Percentiles rank a stretch among this genome's conserved stretches.
Conservation (phyloP, 2,113 vertebrate species). For the Meleagris gallopavo region DNA sequence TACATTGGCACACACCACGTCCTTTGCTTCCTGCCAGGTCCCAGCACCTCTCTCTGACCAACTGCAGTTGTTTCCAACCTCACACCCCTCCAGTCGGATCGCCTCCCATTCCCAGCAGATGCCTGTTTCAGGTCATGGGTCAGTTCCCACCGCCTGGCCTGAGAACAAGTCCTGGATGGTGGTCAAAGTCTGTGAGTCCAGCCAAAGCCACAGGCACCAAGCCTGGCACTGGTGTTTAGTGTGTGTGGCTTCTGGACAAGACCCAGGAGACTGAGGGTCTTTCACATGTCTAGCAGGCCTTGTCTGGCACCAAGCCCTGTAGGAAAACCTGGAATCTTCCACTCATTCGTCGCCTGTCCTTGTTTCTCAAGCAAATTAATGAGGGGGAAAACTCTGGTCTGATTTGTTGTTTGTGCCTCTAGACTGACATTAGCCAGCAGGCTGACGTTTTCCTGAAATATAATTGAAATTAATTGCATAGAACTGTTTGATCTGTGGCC, state of each 20-base stretch:
- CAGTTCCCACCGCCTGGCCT: background rate
- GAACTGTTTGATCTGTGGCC: slow-evolving; percentile 39
- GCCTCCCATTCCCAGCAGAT: background rate
- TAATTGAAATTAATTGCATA: slow-evolving; percentile 46
- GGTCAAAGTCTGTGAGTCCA: background rate
- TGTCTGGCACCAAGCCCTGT: background rate
- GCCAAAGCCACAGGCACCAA: slow-evolving; percentile 19
- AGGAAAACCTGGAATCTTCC: slow-evolving; percentile 40
- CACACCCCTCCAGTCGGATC: background rate
- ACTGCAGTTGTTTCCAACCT: background rate
- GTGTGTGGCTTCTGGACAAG: background rate
- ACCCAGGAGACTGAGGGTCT: background rate
- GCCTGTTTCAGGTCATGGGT: background rate
- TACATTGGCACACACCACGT: background rate
- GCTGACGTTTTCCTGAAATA: slow-evolving; percentile 1
- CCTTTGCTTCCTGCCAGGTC: background rate
- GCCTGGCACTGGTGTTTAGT: background rate
- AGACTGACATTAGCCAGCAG: slow-evolving; percentile 15
- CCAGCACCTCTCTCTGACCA: background rate
- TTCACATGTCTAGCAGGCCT: background rate
- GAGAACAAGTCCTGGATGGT: background rate
- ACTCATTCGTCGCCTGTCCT: background rate
- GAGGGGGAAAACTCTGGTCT: slow-evolving; percentile 47
- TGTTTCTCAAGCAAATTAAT: slow-evolving; percentile 47
- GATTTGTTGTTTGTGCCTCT: background rate